A percentile compares a stretch with the other conserved stretches of the same genome.
Evolutionary conservation across 1,140 invertebrate species (phyloP).

Genomic region (Polypedilum vanderplanki): DNA sequence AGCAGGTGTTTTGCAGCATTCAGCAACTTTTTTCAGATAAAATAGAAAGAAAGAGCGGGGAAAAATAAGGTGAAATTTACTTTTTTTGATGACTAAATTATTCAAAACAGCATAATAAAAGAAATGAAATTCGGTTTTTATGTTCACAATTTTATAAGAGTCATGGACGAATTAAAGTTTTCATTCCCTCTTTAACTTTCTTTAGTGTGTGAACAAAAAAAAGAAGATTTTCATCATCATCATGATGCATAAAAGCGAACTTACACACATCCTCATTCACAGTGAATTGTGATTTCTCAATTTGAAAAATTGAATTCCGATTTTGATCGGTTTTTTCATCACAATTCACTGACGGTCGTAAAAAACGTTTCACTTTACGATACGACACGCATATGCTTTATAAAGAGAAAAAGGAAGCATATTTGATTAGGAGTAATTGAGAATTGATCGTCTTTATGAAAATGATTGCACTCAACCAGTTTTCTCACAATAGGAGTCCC

Average conservation of each 20-base stretch:
- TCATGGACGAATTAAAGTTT: neutral
- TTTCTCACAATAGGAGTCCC: no score
- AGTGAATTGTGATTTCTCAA: neutral
- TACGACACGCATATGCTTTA: neutral
- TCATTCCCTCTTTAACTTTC: neutral
- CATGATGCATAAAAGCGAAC: neutral
- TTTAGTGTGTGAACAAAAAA: neutral
- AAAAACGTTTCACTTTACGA: neutral
- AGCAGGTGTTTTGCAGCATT: constrained; percentile 13
- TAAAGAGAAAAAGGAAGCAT: neutral
- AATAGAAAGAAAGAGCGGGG: neutral
- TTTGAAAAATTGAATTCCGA: neutral
- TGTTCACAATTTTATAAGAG: neutral
- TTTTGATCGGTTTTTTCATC: neutral
- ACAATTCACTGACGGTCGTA: constrained; percentile 5
- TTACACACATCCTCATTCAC: neutral
- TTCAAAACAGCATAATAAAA: neutral
- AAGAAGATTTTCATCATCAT: neutral
- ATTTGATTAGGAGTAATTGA: neutral
- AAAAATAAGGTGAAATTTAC: no score
- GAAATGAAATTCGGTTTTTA: neutral
- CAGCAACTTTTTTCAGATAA: constrained; percentile 18
- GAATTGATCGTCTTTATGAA: constrained; percentile 5
- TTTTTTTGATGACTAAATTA: neutral
- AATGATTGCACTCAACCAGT: neutral